phyloP scores from a whole-genome alignment of 1,140 invertebrate species.

The Meloidogyne floridensis region DNA sequence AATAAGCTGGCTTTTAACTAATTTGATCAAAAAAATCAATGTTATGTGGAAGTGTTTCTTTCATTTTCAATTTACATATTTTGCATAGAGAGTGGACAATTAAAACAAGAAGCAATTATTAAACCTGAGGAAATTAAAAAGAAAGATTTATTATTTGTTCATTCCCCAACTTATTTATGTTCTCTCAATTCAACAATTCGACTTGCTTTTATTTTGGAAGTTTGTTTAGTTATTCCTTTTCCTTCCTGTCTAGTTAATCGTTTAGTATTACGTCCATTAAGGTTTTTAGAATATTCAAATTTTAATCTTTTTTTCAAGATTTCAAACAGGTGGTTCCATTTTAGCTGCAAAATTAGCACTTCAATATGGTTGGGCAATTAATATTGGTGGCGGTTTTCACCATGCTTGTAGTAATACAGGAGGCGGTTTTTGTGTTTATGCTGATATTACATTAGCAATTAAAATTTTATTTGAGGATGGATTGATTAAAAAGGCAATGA shows the following conservation, averaged over 20 bases:
- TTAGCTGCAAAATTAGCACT: constrained; percentile 78
- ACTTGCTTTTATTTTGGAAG: constrained; percentile 73
- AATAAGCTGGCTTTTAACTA: neutral
- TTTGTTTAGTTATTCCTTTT: constrained; percentile 75
- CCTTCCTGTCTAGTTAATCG: constrained; percentile 79
- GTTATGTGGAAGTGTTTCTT: neutral
- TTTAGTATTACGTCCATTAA: constrained; percentile 75
- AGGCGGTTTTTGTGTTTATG: constrained; percentile 85
- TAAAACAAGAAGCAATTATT: constrained; percentile 66
- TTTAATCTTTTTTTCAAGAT: constrained; percentile 68
- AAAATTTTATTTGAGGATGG: constrained; percentile 73
- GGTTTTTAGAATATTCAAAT: constrained; percentile 26
- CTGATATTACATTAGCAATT: constrained; percentile 80
- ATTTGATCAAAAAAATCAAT: too few species aligned
- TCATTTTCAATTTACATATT: neutral
- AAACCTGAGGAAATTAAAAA: constrained; percentile 74
- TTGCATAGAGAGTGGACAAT: constrained; percentile 65
- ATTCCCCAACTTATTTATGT: constrained; percentile 76
- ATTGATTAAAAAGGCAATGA: constrained; percentile 76
- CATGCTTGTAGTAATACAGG: constrained; percentile 67
- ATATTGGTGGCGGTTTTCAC: constrained; percentile 85
- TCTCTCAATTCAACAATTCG: constrained; percentile 67
- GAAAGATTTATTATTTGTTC: constrained; percentile 75
- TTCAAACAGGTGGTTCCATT: constrained; percentile 81
- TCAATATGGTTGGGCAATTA: constrained; percentile 81